A percentile compares a stretch with the other conserved stretches of the same genome.
Evolutionary conservation across 2,888 invertebrate genomes (phyloP).

Genomic region (Drosophila infuscata): DNA sequence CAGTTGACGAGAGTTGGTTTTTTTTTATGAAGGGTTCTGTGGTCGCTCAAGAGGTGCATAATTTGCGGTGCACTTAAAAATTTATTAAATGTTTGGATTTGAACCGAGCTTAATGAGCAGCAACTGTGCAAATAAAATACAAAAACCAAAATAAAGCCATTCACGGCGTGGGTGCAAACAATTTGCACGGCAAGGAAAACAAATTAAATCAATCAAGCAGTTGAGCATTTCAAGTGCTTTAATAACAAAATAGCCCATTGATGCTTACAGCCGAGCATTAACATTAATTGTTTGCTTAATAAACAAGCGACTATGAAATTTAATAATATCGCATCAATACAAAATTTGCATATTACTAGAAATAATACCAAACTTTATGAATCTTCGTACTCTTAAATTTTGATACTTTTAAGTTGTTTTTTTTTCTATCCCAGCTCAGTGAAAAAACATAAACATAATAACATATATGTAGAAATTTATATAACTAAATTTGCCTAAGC

Average conservation of each 20-base stretch:
- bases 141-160: constrained; percentile 16
- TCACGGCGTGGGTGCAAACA: neutral
- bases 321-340: neutral
- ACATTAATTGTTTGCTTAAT: neutral
- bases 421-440: neutral
- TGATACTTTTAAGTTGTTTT: neutral
- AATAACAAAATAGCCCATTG: neutral
- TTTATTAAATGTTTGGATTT: constrained; percentile 75
- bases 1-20: constrained; percentile 50
- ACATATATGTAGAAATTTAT: neutral
- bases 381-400: neutral
- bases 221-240: constrained; percentile 1
- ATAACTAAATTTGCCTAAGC: neutral
- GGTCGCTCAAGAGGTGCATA: constrained; percentile 56
- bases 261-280: neutral
- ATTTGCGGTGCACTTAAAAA: constrained; percentile 75
- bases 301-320: neutral
- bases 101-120: constrained; percentile 51
- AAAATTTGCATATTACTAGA: neutral
- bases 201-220: constrained; percentile 28
- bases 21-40: constrained; percentile 31
- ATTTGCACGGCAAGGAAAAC: constrained; percentile 13
- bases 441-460: neutral
- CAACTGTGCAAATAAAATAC: constrained; percentile 56
- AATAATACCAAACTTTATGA: neutral